Evolutionary conservation across 2,888 invertebrate genomes (phyloP), one percentile per base, ranked within the genome.

Genomic region (Polydrusus tereticollis): DNA sequence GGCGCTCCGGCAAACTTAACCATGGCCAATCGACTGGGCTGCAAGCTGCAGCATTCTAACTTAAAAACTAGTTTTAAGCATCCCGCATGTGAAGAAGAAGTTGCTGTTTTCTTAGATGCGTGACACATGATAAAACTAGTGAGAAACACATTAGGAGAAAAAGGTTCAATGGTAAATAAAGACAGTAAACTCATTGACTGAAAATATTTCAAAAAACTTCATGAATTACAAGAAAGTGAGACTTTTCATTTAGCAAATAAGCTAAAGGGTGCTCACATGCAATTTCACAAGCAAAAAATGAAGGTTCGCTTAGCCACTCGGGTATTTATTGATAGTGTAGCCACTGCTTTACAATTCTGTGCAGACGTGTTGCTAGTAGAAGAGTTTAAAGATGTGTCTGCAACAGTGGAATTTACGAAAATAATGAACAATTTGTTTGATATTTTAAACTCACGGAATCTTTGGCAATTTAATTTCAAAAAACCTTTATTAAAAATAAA

Each of bases 391-490:
- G 43, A 58, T n/a, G 72, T 70, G 23, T 55, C 33, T 33, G 66
- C 73, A 5, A 77, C 77, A 29, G 43, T 74, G 14, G 18, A 65
- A 33, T 78, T 78, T 60, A 62, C 76, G 8, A 38, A 36, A 47
- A 60, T 60, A 33, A 58, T 78, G 29, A 76, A 79, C 63, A 71
- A 75, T 65, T 50, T 76, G 1, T 79, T 78, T 64, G 77, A 78
- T 73, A 73, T 78, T 47, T 68, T 78, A 7, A 77, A 79, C 72
- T 74, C 73, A 10, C 72, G 72, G 14, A 72, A 62, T 57, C 12
- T 36, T 8, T 41, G 21, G 7, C 45, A 68, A 60, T 67, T 14
- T 41, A 45, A 43, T 33, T 60, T 43, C 26, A 66, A 57, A 57
- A 57, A 57, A 14, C 57, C 57, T 21, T 26, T 68, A 16, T 47